Evolutionary conservation across 2,113 vertebrate genomes (phyloP).

Genomic region (Henicopernis longicauda): DNA sequence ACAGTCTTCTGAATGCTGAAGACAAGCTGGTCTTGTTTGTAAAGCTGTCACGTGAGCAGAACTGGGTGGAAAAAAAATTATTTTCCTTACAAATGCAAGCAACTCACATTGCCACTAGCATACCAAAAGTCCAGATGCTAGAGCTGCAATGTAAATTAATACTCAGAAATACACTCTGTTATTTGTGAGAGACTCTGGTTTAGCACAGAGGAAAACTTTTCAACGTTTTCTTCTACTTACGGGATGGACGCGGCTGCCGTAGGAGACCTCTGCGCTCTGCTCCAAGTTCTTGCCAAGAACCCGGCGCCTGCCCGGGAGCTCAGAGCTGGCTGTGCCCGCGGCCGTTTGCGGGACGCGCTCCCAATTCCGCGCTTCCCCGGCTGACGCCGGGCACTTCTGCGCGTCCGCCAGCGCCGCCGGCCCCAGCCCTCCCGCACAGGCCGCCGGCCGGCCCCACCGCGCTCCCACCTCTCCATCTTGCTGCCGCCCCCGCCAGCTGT

Average conservation of each 20-base stretch:
- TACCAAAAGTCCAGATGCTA: fast-evolving
- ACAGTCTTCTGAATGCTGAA: background rate
- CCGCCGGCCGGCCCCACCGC: background rate
- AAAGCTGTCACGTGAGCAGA: background rate
- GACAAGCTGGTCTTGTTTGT: background rate
- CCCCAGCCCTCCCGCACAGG: too few species aligned
- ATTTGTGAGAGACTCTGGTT: background rate
- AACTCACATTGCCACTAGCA: background rate
- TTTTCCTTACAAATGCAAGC: background rate
- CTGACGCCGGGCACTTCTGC: background rate
- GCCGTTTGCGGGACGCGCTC: background rate
- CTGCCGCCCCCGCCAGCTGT: background rate
- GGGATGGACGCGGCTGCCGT: background rate
- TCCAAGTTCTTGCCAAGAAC: background rate
- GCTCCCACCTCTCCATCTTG: background rate
- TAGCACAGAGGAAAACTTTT: background rate
- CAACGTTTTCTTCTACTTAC: background rate
- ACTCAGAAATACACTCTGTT: background rate
- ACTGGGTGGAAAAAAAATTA: fast-evolving
- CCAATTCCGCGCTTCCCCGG: background rate
- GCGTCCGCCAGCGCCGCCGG: background rate
- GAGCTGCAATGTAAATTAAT: background rate
- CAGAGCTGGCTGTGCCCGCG: background rate
- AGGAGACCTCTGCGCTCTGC: background rate
- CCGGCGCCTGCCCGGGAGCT: background rate